These are phyloP conservation scores for Cyphomyrus discorhynchus DNA, from an alignment of 2,113 vertebrate genomes.

Conservation along the genomic window DNA sequence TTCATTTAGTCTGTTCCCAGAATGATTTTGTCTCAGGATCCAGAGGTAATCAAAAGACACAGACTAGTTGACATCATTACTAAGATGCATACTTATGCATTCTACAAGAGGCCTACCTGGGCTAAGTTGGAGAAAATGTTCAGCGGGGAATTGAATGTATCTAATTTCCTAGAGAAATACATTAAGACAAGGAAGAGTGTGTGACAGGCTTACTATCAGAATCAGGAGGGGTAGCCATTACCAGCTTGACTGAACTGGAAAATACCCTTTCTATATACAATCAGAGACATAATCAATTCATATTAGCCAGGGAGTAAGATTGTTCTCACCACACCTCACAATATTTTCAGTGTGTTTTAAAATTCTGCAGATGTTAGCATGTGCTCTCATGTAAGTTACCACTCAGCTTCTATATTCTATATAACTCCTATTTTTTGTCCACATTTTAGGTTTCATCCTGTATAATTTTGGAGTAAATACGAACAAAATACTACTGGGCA, in stretches of 20 bases:
- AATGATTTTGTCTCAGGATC: neutral
- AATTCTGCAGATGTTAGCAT: neutral
- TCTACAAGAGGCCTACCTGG: neutral
- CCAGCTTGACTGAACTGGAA: constrained; percentile 28
- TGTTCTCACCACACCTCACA: neutral
- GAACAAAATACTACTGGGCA: neutral
- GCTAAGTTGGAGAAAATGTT: neutral
- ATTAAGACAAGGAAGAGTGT: constrained; percentile 14
- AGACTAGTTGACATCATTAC: neutral
- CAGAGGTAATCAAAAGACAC: neutral
- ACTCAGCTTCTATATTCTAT: neutral
- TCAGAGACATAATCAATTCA: constrained; percentile 25
- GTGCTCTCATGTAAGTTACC: neutral
- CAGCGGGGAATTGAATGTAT: constrained; percentile 9
- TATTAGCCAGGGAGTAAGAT: constrained; percentile 2
- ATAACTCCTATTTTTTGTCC: neutral
- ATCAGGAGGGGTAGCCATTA: constrained; percentile 15
- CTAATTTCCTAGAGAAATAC: constrained; percentile 10
- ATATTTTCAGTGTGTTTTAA: neutral
- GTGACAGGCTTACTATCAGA: constrained; percentile 7
- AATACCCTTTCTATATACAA: constrained; percentile 26
- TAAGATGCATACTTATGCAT: neutral
- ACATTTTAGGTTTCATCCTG: neutral
- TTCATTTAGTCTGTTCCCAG: neutral
- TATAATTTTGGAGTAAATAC: neutral